Base-by-base conservation (phyloP, 2,797 vertebrate species). In the Brachyalestes nurse region DNA sequence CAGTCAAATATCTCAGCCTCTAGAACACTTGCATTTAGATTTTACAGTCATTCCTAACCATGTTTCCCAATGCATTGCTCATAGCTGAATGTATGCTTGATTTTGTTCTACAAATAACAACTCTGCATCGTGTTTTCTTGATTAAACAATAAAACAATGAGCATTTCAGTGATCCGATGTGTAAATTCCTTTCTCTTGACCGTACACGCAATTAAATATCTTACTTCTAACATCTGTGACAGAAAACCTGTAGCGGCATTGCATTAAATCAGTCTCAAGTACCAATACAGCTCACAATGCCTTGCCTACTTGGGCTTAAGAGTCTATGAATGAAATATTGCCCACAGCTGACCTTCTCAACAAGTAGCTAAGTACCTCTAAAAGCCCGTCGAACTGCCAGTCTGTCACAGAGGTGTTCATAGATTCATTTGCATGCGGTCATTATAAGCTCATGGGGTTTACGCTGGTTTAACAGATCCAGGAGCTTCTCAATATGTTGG, bases 381-480 rank as follows among this genome's bases (percentile, higher is more conserved):
- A 65, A 73, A n/a, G n/a, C 72, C 16, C 13, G 14, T n/a, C 42
- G 10, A 51, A 16, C 53, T 71, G 66, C 45, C n/a, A 65, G 38
- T 49, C 66, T 8, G 5, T 34, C 61, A 47, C 28, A 49, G 64
- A 77, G 57, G 17, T 60, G 69, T 64, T 66, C 60, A 19, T 13
- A 23, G 49, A 25, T 58, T 57, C 12, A 42, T 83, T 73, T 73
- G 55, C 45, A 70, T 60, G 65, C 38, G 6, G 40, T 74, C 65
- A 65, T 62, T 69, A 73, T 58, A 25, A 79, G 55, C 67, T 67
- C 69, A 72, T 40, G 55, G 72, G 71, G 55, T 60, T 75, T 53
- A 71, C 47, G 40, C 12, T 60, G 34, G 16, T 58, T 78, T 78
- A 80, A 76, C 57, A 53, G 42, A 45, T 80, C 53, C 61, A 86